These are phyloP conservation scores for Corythornis cristatus DNA, from an alignment of 2,113 vertebrate genomes.

Conservation along the genomic window DNA sequence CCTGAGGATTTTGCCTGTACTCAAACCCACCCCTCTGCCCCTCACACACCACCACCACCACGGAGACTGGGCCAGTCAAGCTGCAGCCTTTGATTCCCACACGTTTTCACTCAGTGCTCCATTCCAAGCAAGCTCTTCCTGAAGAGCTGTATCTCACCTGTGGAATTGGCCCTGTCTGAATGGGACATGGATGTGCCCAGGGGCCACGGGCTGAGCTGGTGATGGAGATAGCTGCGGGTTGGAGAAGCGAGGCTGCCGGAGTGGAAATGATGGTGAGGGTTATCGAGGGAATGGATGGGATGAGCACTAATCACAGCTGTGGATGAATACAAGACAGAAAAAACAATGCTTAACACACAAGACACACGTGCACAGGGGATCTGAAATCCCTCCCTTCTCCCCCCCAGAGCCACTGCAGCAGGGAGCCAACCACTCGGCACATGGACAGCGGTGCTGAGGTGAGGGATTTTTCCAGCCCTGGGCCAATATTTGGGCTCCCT, in stretches of 20 bases:
- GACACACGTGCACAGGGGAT: slow-evolving; percentile 21
- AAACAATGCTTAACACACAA: slow-evolving; percentile 79
- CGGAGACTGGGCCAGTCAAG: background rate
- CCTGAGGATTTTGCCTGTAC: too few relatives aligned
- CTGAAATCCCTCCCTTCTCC: slow-evolving; percentile 18
- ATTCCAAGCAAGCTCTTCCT: background rate
- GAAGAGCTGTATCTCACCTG: slow-evolving; percentile 87
- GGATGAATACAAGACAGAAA: slow-evolving; percentile 88
- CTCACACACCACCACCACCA: background rate
- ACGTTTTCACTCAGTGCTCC: background rate
- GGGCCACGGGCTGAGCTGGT: slow-evolving; percentile 86
- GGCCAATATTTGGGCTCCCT: background rate
- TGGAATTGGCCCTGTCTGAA: slow-evolving; percentile 93
- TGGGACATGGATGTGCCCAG: slow-evolving; percentile 88
- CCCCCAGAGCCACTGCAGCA: background rate
- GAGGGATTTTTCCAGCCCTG: background rate
- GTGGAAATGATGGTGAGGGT: slow-evolving; percentile 99
- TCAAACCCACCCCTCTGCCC: background rate
- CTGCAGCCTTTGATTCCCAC: background rate
- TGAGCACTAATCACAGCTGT: slow-evolving; percentile 99
- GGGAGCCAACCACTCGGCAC: background rate
- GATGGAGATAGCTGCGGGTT: slow-evolving; percentile 92
- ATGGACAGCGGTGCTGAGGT: too few relatives aligned
- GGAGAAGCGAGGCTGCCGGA: slow-evolving; percentile 93
- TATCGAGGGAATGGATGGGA: slow-evolving; percentile 99